A percentile compares a stretch with the other conserved stretches of the same genome.
Conservation (phyloP, 2,888 invertebrate species). For the Zeuzera pyrina region DNA sequence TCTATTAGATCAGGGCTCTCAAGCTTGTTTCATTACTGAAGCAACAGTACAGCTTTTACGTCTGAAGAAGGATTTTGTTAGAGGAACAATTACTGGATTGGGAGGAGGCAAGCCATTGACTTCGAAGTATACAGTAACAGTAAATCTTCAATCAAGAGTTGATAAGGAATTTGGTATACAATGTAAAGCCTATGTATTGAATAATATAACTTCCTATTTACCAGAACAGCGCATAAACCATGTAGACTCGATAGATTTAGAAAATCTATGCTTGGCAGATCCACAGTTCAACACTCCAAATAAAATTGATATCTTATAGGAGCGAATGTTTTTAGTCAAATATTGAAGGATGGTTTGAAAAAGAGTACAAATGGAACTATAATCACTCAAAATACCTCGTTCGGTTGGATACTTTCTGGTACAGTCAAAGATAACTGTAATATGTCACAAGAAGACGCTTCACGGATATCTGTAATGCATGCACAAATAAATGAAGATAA, state of each 20-base stretch:
- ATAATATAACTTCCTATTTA: constrained; percentile 9
- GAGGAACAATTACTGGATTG: constrained; percentile 12
- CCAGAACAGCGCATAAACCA: constrained; percentile 6
- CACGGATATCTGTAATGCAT: constrained; percentile 5
- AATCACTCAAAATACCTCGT: constrained; percentile 12
- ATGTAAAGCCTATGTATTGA: constrained; percentile 15
- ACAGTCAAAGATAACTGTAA: background rate
- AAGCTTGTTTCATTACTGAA: constrained; percentile 22
- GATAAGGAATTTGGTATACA: constrained; percentile 7
- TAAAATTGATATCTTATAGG: constrained; percentile 10
- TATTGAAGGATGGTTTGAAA: constrained; percentile 5
- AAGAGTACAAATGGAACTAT: constrained; percentile 8
- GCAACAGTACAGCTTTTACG: constrained; percentile 15
- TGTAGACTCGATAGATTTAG: constrained; percentile 4
- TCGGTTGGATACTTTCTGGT: constrained; percentile 19
- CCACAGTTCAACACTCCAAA: constrained; percentile 7
- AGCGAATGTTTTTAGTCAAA: constrained; percentile 8
- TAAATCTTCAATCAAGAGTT: constrained; percentile 12
- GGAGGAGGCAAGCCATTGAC: constrained; percentile 6
- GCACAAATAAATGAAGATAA: constrained; percentile 8
- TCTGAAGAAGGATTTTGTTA: constrained; percentile 14
- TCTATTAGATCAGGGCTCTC: constrained; percentile 21
- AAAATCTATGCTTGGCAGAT: constrained; percentile 7
- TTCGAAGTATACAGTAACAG: constrained; percentile 9
- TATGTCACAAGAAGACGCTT: background rate